Conservation (phyloP, 2,113 vertebrate genomes). For the Amblyornis subalaris region DNA sequence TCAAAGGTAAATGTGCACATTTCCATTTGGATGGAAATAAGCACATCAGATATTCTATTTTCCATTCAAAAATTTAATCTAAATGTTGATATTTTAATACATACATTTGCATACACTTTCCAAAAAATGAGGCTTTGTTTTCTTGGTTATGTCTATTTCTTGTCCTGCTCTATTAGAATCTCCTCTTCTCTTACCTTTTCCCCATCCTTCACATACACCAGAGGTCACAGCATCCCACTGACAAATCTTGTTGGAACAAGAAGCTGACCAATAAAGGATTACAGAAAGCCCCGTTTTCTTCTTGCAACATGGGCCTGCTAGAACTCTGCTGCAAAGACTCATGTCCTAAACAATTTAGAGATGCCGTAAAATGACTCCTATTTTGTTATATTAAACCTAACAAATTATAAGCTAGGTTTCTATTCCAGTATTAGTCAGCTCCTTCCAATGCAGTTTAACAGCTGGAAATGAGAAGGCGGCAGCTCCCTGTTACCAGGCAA, state of each 20-base stretch:
- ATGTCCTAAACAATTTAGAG: neutral
- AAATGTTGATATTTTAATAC: neutral
- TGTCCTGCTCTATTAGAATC: neutral
- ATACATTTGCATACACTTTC: neutral
- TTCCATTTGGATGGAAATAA: neutral
- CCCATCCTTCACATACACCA: neutral
- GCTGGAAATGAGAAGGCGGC: neutral
- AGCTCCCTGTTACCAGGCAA: constrained; percentile 15
- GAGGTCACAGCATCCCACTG: neutral
- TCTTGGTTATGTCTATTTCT: neutral
- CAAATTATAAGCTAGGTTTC: neutral
- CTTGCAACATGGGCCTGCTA: neutral
- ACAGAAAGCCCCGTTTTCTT: neutral
- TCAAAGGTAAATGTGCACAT: neutral
- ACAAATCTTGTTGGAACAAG: neutral
- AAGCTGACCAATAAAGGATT: neutral
- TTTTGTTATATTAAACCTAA: neutral
- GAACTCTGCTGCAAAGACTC: neutral
- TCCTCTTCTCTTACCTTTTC: neutral
- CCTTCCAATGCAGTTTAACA: neutral
- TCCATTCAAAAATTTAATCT: neutral
- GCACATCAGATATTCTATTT: neutral
- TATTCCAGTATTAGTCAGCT: neutral
- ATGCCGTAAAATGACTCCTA: neutral
- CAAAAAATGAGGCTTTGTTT: neutral